Conservation (phyloP, 2,888 invertebrate species). For the Melangyna quadrimaculata region DNA sequence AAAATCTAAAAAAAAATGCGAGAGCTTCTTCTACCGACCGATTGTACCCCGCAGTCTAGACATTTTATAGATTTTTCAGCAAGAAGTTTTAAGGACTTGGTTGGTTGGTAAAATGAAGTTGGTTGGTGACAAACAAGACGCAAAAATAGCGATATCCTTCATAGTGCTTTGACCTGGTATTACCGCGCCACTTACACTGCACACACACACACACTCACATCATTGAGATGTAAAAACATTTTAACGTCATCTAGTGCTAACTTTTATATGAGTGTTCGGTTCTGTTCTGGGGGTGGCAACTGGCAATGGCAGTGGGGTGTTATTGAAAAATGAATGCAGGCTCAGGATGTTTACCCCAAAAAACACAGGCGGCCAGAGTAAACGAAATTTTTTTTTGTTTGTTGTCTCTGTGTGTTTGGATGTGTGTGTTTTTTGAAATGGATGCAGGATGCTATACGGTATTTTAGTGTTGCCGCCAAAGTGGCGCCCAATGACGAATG, state of each 20-base stretch:
- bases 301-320: not conserved
- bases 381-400: conserved; percentile 31
- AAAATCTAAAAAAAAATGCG: conserved; percentile 2
- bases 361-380: conserved; percentile 15
- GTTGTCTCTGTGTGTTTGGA: conserved; percentile 1
- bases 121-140: conserved; percentile 64
- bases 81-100: conserved; percentile 20
- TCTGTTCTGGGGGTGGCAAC: not conserved
- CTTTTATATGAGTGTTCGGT: conserved; percentile 60
- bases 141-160: conserved; percentile 56
- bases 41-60: conserved; percentile 55
- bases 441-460: conserved; percentile 64
- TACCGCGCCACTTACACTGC: conserved; percentile 42
- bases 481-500: conserved; percentile 70
- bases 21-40: not conserved
- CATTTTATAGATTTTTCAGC: conserved; percentile 67
- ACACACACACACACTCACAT: conserved; percentile 5
- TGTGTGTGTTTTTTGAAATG: not conserved
- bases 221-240: conserved; percentile 41
- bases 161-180: conserved; percentile 67
- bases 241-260: conserved; percentile 58
- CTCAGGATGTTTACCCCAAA: conserved; percentile 69
- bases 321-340: conserved; percentile 59
- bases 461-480: conserved; percentile 64
- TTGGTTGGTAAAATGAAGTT: not conserved